phyloP scores from a whole-genome alignment of 2,888 invertebrate genomes.

The Himalopsyche kuldschensis region DNA sequence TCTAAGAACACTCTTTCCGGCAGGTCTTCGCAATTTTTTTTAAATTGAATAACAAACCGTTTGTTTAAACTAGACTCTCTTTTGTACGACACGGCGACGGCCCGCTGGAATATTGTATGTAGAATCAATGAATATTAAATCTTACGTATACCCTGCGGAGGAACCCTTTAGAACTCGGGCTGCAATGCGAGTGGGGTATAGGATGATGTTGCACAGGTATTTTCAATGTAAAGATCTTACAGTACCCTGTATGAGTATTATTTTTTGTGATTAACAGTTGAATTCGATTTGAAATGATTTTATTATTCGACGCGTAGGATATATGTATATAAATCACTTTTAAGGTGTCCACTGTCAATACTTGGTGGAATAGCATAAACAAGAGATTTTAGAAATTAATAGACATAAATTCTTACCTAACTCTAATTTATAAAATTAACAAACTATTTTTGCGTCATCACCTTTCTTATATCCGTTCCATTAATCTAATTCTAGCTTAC shows the following conservation, averaged over 20 bases:
- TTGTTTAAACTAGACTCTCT: neutral
- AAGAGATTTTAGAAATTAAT: no score
- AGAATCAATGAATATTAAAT: conserved; percentile 34
- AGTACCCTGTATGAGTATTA: neutral
- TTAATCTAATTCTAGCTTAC: no score
- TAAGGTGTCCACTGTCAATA: no score
- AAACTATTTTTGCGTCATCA: no score
- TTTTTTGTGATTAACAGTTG: no score
- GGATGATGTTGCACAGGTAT: neutral
- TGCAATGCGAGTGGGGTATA: neutral
- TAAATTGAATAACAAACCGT: conserved; percentile 20
- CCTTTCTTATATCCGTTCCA: no score
- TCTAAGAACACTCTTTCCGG: neutral
- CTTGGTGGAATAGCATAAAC: no score
- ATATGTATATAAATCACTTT: no score
- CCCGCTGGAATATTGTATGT: conserved; percentile 4
- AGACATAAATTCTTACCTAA: no score
- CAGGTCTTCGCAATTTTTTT: neutral
- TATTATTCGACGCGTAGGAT: no score
- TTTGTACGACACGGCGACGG: neutral
- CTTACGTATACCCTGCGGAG: conserved; percentile 1
- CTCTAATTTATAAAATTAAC: no score
- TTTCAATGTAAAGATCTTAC: neutral
- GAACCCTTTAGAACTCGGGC: conserved; percentile 15
- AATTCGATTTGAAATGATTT: no score